A percentile compares a stretch with the other conserved stretches of the same genome.
phyloP scores from a whole-genome alignment of 1,140 invertebrate species.

The Cheumatopsyche charites region DNA sequence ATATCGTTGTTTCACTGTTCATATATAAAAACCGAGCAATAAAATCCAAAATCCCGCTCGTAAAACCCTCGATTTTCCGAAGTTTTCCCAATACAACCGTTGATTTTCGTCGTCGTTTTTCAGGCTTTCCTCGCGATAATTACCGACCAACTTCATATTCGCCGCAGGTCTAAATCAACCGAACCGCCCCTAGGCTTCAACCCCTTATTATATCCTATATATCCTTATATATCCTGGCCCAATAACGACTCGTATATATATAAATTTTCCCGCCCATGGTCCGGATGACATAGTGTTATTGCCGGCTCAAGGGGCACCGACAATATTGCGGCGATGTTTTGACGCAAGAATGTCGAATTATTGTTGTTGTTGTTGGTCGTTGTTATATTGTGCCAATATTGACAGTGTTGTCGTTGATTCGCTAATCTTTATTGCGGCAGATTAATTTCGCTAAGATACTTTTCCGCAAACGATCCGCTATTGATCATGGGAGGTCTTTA shows the following conservation, averaged over 20 bases:
- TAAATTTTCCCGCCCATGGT: conserved; percentile 13
- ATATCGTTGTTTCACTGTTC: no score
- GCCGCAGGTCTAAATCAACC: conserved; percentile 12
- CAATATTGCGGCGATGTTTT: conserved; percentile 48
- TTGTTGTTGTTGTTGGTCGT: no score
- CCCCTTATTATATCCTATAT: not conserved
- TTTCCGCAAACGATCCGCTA: conserved; percentile 15
- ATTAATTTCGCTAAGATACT: conserved; percentile 31
- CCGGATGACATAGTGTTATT: conserved; percentile 47
- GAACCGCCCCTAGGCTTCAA: not conserved
- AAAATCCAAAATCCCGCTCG: no score
- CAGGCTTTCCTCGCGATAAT: not conserved
- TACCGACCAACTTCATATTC: not conserved
- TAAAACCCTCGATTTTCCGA: no score
- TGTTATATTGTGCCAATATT: no score
- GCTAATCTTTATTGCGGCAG: conserved; percentile 36
- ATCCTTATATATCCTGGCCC: not conserved
- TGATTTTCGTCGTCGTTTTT: no score
- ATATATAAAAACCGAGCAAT: no score
- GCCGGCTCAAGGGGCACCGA: conserved; percentile 31
- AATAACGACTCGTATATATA: conserved; percentile 21
- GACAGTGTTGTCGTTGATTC: conserved; percentile 10
- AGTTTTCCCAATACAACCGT: no score
- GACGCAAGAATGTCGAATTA: conserved; percentile 27
- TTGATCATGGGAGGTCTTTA: conserved; percentile 16